Base-by-base conservation (phyloP, 2,797 vertebrate species). In the Setipinna tenuifilis region DNA sequence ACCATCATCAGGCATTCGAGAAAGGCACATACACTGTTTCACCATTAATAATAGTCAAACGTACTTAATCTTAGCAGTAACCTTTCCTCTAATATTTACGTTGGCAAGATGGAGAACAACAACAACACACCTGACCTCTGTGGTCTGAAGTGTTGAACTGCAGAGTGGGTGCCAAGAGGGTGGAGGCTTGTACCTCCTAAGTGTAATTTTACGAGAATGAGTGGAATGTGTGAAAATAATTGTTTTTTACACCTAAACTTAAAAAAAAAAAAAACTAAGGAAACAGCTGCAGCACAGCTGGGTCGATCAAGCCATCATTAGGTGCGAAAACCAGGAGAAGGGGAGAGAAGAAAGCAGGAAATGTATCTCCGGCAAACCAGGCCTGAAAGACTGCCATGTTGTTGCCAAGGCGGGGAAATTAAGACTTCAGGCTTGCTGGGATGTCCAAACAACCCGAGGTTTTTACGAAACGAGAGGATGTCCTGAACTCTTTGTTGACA, bases 211-310 rank as follows among this genome's bases (percentile, higher is more conserved):
- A 71, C 16, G 16, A 16, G 68, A 75, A 75, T 75, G 68, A 75
- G 17, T 19, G 68, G 65, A 19, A 75, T 75, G 68, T 75, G 68
- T 75, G 68, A 75, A 75, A 75, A 75, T 71, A 28, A 71, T 71
- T 71, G 28, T 48, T 68, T 35, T 71, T 71, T 71, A 28, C 62
- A 71, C 65, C 28, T 35, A 16, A 35, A 17, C 28, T 71, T 14
- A 54, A 9, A 54, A 25, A 71, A 71, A 35, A 54, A 9, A 54
- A 25, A 71, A 71, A 35, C 28, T 16, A 28, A 71, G 28, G 65
- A 71, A 71, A 71, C 65, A 71, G 65, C 65, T 71, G 65, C 65
- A 35, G 65, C 65, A 71, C 65, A 71, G 65, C 65, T 71, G 65
- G 65, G 0, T 35, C 11, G 31, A 71, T 75, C 68, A 75, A 35